Conservation (phyloP, 2,888 invertebrate genomes). For the Andrena chrysosceles region DNA sequence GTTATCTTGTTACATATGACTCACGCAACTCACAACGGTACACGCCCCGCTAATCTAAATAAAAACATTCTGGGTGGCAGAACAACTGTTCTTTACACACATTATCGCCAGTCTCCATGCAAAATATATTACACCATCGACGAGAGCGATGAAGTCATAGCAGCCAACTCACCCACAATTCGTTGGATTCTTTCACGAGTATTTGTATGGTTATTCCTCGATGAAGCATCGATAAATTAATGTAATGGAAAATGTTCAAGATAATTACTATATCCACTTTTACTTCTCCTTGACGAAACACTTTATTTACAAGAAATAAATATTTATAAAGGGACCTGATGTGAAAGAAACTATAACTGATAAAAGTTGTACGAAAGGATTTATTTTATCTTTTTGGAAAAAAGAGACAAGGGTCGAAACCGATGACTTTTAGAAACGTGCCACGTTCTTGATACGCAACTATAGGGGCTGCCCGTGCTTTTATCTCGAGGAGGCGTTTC, state of each 20-base stretch:
- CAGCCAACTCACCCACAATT: no score
- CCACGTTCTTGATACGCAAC: slow-evolving; percentile 31
- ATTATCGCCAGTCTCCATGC: not conserved
- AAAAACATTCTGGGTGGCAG: slow-evolving; percentile 50
- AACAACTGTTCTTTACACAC: slow-evolving; percentile 21
- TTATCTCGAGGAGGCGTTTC: slow-evolving; percentile 59
- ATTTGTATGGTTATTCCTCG: no score
- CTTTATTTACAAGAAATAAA: no score
- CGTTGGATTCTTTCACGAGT: no score
- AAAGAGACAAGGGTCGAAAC: not conserved
- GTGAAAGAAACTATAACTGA: no score
- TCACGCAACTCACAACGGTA: slow-evolving; percentile 48
- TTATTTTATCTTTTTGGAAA: no score
- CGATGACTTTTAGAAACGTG: not conserved
- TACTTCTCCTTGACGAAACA: no score
- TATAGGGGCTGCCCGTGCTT: slow-evolving; percentile 46
- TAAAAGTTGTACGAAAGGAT: not conserved
- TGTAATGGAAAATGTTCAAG: no score
- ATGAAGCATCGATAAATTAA: no score
- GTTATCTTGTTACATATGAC: slow-evolving; percentile 48
- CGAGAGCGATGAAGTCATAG: not conserved
- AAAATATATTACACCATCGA: not conserved
- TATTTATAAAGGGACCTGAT: no score
- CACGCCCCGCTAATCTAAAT: slow-evolving; percentile 57
- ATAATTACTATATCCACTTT: no score